Evolutionary conservation across 2,888 invertebrate genomes (phyloP).

Genomic region (Siphonodentalium dalli): DNA sequence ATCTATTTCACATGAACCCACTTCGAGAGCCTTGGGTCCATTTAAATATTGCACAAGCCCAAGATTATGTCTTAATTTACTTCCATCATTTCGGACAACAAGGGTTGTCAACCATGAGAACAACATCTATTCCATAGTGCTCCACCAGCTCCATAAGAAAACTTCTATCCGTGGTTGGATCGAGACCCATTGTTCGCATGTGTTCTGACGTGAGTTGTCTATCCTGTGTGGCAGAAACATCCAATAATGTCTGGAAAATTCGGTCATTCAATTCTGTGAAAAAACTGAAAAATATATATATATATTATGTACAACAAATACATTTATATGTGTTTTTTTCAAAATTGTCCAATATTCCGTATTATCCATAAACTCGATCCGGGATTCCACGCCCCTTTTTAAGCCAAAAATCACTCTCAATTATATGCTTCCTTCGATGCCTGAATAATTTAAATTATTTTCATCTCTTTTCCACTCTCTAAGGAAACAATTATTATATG

Average conservation of each 20-base stretch:
- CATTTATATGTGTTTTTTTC: too few species aligned
- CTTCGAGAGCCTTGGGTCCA: too few species aligned
- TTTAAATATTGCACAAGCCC: too few species aligned
- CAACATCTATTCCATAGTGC: slow-evolving; percentile 65
- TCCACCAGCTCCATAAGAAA: slow-evolving; percentile 65
- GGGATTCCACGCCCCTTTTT: too few species aligned
- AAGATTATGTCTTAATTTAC: neutral
- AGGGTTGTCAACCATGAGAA: slow-evolving; percentile 64
- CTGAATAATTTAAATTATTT: too few species aligned
- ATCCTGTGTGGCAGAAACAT: slow-evolving; percentile 62
- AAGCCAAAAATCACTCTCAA: too few species aligned
- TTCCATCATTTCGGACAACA: slow-evolving; percentile 60
- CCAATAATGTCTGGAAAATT: slow-evolving; percentile 62
- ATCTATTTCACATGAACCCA: too few species aligned
- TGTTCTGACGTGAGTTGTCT: slow-evolving; percentile 63
- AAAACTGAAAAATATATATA: slow-evolving; percentile 56
- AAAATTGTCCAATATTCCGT: neutral
- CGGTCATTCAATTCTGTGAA: slow-evolving; percentile 64
- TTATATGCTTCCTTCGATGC: too few species aligned
- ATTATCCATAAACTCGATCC: too few species aligned
- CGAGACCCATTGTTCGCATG: slow-evolving; percentile 64
- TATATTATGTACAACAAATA: too few species aligned
- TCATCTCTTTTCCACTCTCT: too few species aligned
- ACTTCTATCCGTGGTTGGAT: slow-evolving; percentile 62
- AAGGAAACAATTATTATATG: too few species aligned